Evolutionary conservation across 2,113 vertebrate species (phyloP), one percentile per base, ranked within the genome.

Genomic region (Microtus ochrogaster): DNA sequence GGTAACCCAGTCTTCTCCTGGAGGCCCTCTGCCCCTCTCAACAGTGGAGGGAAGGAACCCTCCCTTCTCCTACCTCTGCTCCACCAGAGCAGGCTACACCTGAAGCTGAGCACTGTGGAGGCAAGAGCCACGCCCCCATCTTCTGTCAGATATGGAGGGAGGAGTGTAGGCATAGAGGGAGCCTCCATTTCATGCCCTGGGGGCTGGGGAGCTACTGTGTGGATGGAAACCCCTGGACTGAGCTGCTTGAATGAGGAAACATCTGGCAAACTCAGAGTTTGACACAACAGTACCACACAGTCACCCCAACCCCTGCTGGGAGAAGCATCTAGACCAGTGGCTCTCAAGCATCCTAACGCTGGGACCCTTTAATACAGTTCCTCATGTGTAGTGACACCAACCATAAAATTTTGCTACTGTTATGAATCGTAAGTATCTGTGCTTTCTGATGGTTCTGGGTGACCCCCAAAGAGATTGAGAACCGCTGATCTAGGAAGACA

Each of bases 161-260:
- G 14, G 39, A 65, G 13, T 0, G n/a, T 77, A 39, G 95, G 44
- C 0, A 7, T 91, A 0, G 74, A 94, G 97, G 96, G 93, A 3
- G 63, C 91, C 96, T 97, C 95, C 89, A 55, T 88, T 97, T 78
- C 79, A 70, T 87, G 89, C 95, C 95, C 61, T 10, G 1, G 0
- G 7, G 21, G 41, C 26, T 66, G 84, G 30, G 33, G 21, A 52
- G 65, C 30, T 89, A 41, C 22, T 24, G 1, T 88, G 52, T 61
- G 92, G 94, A 96, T 94, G 94, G 94, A 90, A 95, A 89, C 91
- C 95, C 90, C 93, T 76, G 86, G 95, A 92, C 36, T 92, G 98
- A 97, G 97, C 96, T 96, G 90, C 90, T 97, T 77, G 97, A 97
- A 98, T 97, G 97, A 98, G 90, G 97, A 96, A 98, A 97, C 97